phyloP scores from a whole-genome alignment of 2,797 vertebrate species.

The Molothrus aeneus region DNA sequence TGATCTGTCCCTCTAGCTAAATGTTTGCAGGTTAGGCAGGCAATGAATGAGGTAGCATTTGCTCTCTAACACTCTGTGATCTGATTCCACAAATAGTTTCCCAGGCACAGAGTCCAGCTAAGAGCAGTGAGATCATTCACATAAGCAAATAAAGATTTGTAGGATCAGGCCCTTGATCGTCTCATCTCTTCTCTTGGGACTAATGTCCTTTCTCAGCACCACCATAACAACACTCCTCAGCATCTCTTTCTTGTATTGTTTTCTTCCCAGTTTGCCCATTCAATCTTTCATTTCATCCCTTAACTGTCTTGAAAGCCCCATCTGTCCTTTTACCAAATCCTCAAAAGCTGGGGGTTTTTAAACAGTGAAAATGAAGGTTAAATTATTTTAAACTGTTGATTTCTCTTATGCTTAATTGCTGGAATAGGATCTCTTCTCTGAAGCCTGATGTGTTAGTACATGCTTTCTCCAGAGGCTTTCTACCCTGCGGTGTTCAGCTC shows the following conservation, averaged over 20 bases:
- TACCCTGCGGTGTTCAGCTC: background rate
- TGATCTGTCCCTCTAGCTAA: background rate
- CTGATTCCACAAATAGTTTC: conserved; percentile 37
- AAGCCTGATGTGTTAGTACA: background rate
- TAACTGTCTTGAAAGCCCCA: background rate
- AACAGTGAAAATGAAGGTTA: background rate
- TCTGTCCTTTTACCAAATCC: background rate
- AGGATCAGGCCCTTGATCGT: background rate
- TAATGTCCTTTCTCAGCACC: background rate
- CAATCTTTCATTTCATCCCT: background rate
- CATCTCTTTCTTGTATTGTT: background rate
- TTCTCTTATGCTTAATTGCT: background rate
- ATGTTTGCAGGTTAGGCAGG: background rate
- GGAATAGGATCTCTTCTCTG: background rate
- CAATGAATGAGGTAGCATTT: background rate
- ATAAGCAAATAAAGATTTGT: conserved; percentile 41
- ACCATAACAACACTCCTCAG: background rate
- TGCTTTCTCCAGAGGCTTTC: background rate
- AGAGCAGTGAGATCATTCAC: conserved; percentile 51
- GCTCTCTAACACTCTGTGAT: background rate
- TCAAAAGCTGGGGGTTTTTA: background rate
- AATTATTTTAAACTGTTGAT: conserved; percentile 5
- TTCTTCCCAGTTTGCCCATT: background rate
- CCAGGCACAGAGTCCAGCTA: background rate
- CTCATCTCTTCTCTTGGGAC: background rate